A percentile compares a stretch with the other conserved stretches of the same genome.
phyloP scores from a whole-genome alignment of 2,797 vertebrate species.

The Serranus cabrilla region DNA sequence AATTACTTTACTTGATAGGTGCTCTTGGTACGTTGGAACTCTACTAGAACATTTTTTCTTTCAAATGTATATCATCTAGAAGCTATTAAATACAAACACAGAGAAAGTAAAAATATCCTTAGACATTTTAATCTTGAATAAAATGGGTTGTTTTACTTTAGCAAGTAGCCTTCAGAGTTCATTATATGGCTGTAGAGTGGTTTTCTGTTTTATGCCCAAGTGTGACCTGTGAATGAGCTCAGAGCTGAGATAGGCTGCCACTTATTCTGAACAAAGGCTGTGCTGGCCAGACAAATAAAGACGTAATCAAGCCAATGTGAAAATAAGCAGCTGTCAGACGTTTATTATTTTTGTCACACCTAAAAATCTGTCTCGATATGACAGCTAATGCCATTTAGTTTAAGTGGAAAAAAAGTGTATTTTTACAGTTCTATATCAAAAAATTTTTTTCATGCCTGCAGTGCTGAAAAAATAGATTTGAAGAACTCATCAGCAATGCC shows the following conservation, averaged over 20 bases:
- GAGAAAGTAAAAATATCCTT: neutral
- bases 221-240: conserved; percentile 4
- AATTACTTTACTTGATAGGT: neutral
- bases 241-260: neutral
- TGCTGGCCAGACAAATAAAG: conserved; percentile 37
- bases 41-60: conserved; percentile 8
- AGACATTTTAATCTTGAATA: too few species aligned
- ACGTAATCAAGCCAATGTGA: conserved; percentile 22
- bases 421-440: neutral
- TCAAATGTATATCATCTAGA: conserved; percentile 6
- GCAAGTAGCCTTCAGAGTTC: neutral
- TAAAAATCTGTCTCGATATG: neutral
- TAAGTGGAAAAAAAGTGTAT: neutral
- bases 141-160: too few species aligned
- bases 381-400: neutral
- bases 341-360: neutral
- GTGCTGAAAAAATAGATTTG: too few species aligned
- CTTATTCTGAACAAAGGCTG: conserved; percentile 32
- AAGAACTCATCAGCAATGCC: too few species aligned
- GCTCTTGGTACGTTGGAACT: neutral
- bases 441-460: too few species aligned
- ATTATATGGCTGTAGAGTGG: neutral
- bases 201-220: neutral
- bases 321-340: conserved; percentile 42
- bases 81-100: neutral